These are phyloP conservation scores for Malacoctenus gilli DNA, from an alignment of 2,797 vertebrate species.

Conservation along the genomic window DNA sequence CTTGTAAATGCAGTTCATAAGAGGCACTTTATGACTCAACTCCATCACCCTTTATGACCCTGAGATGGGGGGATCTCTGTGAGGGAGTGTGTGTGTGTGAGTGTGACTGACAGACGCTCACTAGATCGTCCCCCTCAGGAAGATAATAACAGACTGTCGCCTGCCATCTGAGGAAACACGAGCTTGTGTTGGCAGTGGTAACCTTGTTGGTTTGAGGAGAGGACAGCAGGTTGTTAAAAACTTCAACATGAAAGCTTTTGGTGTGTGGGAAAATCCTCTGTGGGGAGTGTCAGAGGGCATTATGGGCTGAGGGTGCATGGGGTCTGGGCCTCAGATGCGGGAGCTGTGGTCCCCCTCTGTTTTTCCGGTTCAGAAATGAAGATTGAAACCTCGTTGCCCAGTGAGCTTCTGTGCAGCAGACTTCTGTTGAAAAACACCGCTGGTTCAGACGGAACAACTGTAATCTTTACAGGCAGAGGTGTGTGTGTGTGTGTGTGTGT, in stretches of 20 bases:
- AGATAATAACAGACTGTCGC: constrained; percentile 73
- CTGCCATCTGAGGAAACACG: constrained; percentile 56
- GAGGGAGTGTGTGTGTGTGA: constrained; percentile 23
- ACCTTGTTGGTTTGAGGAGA: constrained; percentile 51
- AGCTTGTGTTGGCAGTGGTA: constrained; percentile 69
- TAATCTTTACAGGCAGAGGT: background rate
- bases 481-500: background rate
- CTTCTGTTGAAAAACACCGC: constrained; percentile 52
- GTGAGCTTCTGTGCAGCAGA: constrained; percentile 64
- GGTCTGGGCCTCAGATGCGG: constrained; percentile 77
- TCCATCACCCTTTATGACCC: constrained; percentile 54
- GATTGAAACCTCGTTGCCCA: constrained; percentile 56
- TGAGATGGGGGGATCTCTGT: constrained; percentile 55
- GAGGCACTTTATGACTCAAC: constrained; percentile 40
- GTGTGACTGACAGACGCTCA: constrained; percentile 33
- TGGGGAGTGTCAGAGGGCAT: constrained; percentile 56
- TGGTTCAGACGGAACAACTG: background rate
- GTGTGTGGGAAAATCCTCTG: constrained; percentile 42
- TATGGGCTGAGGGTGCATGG: constrained; percentile 55
- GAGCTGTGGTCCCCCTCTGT: constrained; percentile 52
- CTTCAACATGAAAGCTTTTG: constrained; percentile 62
- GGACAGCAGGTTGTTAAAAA: constrained; percentile 63
- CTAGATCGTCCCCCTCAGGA: constrained; percentile 43
- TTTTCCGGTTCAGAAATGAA: constrained; percentile 62
- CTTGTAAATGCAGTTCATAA: constrained; percentile 41